Evolutionary conservation across 2,797 vertebrate species (phyloP).

Genomic region (Vipera latastei): DNA sequence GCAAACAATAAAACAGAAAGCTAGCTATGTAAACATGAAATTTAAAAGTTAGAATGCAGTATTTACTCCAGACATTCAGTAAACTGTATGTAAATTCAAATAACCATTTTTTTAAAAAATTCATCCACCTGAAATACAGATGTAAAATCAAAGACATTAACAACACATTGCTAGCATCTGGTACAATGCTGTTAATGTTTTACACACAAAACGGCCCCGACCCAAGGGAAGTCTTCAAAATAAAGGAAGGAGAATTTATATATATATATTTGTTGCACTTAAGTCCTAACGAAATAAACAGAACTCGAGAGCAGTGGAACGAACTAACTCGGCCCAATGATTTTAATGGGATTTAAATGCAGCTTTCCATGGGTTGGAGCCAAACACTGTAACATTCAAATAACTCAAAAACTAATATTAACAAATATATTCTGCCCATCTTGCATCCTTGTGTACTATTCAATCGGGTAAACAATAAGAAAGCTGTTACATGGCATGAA

Average conservation of each 20-base stretch:
- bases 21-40: conserved; percentile 59
- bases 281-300: not conserved
- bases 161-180: conserved; percentile 1
- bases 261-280: not conserved
- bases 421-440: conserved; percentile 39
- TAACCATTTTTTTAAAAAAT: conserved; percentile 30
- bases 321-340: not conserved
- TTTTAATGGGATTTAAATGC: not conserved
- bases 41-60: conserved; percentile 53
- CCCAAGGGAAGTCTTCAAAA: not conserved
- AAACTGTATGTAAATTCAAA: conserved; percentile 47
- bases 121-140: conserved; percentile 23
- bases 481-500: conserved; percentile 61
- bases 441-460: conserved; percentile 45
- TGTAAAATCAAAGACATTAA: conserved; percentile 23
- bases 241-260: not conserved
- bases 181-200: conserved; percentile 17
- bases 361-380: not conserved
- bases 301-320: not conserved
- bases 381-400: conserved; percentile 23
- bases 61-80: conserved; percentile 37
- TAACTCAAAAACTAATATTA: conserved; percentile 11
- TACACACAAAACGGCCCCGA: not conserved
- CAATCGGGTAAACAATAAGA: conserved; percentile 64
- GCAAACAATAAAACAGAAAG: conserved; percentile 46